Percentiles rank a stretch among this genome's conserved stretches.
These are phyloP conservation scores for Aphis craccivora DNA, from an alignment of 1,140 invertebrate species.

Conservation along the genomic window DNA sequence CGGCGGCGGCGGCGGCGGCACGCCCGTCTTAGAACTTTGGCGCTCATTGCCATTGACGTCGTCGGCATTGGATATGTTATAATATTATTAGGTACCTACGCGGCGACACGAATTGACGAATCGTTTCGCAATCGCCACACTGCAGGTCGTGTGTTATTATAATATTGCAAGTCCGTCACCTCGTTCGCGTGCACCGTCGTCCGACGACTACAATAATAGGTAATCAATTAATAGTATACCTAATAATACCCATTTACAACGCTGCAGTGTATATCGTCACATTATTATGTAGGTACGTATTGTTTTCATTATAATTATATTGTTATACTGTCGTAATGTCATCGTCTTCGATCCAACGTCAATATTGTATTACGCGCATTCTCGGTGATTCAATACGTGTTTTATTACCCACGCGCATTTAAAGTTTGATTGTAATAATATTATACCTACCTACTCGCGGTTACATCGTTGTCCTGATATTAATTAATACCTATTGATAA, in stretches of 20 bases:
- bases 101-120: neutral
- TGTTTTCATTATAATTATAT: neutral
- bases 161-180: neutral
- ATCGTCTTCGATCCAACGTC: neutral
- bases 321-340: neutral
- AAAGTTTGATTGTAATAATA: neutral
- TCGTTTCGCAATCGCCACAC: slow-evolving; percentile 4
- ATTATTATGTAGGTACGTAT: neutral
- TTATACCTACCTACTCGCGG: neutral
- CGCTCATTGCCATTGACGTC: neutral
- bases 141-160: too few relatives aligned
- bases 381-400: neutral
- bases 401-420: neutral
- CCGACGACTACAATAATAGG: too few relatives aligned
- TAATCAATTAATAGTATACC: too few relatives aligned
- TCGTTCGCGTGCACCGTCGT: neutral
- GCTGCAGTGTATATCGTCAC: neutral
- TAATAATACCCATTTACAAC: too few relatives aligned
- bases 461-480: neutral
- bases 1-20: neutral
- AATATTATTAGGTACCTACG: too few relatives aligned
- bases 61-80: neutral
- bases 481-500: too few relatives aligned
- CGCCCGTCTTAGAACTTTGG: slow-evolving; percentile 2
- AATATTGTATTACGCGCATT: neutral